These are phyloP conservation scores for Discoglossus pictus DNA, from an alignment of 2,797 vertebrate species.

Conservation along the genomic window DNA sequence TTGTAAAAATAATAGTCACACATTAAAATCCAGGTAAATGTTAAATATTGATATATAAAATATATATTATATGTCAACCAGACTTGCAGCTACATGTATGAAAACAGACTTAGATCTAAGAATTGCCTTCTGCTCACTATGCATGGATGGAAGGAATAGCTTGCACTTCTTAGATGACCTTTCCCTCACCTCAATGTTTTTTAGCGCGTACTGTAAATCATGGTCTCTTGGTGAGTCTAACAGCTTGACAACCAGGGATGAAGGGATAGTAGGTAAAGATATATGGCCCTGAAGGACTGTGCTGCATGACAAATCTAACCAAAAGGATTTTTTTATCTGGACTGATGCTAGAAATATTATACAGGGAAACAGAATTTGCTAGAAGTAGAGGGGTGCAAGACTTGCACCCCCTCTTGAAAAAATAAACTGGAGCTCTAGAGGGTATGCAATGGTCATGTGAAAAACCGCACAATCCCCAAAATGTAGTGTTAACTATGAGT, in stretches of 20 bases:
- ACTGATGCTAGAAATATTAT: slow-evolving; percentile 7
- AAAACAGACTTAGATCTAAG: slow-evolving; percentile 11
- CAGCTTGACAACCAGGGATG: slow-evolving; percentile 8
- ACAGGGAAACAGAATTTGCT: too few relatives aligned
- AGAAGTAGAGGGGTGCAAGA: too few relatives aligned
- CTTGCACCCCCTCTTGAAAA: too few relatives aligned
- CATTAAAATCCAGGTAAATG: too few relatives aligned
- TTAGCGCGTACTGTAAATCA: slow-evolving; percentile 5
- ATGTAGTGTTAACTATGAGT: too few relatives aligned
- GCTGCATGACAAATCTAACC: slow-evolving; percentile 1
- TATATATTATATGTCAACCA: slow-evolving; percentile 14
- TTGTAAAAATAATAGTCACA: too few relatives aligned
- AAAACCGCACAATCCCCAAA: too few relatives aligned
- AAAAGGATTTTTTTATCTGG: slow-evolving; percentile 10
- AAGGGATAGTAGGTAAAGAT: slow-evolving; percentile 33
- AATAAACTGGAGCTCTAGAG: too few relatives aligned
- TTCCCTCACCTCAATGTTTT: slow-evolving; percentile 23
- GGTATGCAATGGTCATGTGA: too few relatives aligned
- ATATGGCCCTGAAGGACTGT: slow-evolving; percentile 17
- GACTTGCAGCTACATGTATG: slow-evolving; percentile 1
- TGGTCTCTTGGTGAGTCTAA: slow-evolving; percentile 27
- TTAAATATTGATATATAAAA: too few relatives aligned
- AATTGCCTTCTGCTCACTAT: neutral
- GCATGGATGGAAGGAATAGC: slow-evolving; percentile 3
- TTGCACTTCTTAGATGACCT: slow-evolving; percentile 7